phyloP scores from a whole-genome alignment of 2,888 invertebrate species.

The Cremastinae sp. region DNA sequence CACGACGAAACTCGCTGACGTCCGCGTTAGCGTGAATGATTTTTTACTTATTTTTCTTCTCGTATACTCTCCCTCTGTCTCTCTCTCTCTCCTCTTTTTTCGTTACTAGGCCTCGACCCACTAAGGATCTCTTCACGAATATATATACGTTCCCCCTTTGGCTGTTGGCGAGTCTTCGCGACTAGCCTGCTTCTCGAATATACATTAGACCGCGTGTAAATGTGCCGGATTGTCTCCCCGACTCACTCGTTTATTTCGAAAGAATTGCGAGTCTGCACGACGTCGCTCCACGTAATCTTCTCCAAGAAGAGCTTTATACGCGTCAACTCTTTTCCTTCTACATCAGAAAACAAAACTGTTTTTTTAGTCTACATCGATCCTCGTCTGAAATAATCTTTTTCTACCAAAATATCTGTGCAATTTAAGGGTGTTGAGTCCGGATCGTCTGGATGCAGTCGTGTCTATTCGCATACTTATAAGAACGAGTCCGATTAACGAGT shows the following conservation, averaged over 20 bases:
- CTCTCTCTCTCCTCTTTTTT: constrained; percentile 20
- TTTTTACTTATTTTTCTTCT: constrained; percentile 22
- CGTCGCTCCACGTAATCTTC: constrained; percentile 50
- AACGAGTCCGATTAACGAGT: too few species aligned
- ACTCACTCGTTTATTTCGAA: constrained; percentile 42
- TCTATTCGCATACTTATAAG: too few species aligned
- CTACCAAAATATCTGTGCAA: too few species aligned
- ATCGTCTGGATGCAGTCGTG: too few species aligned
- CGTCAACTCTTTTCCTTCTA: background rate
- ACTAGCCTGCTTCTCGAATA: constrained; percentile 16
- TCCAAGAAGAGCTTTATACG: constrained; percentile 21
- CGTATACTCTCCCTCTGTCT: background rate
- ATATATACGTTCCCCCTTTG: constrained; percentile 3
- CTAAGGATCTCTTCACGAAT: constrained; percentile 38
- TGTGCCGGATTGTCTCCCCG: constrained; percentile 19
- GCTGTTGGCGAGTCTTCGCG: constrained; percentile 5
- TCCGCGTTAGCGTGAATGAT: constrained; percentile 43
- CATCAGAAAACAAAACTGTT: background rate
- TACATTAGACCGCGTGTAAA: constrained; percentile 18
- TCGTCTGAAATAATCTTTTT: too few species aligned
- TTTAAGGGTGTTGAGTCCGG: too few species aligned
- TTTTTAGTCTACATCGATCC: background rate
- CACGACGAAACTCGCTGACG: constrained; percentile 38
- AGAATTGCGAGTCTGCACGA: constrained; percentile 44
- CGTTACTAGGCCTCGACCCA: constrained; percentile 49